A percentile compares a stretch with the other conserved stretches of the same genome.
These are phyloP conservation scores for Stylophora pistillata DNA, from an alignment of 64 coral and sea anemone species.

Conservation along the genomic window DNA sequence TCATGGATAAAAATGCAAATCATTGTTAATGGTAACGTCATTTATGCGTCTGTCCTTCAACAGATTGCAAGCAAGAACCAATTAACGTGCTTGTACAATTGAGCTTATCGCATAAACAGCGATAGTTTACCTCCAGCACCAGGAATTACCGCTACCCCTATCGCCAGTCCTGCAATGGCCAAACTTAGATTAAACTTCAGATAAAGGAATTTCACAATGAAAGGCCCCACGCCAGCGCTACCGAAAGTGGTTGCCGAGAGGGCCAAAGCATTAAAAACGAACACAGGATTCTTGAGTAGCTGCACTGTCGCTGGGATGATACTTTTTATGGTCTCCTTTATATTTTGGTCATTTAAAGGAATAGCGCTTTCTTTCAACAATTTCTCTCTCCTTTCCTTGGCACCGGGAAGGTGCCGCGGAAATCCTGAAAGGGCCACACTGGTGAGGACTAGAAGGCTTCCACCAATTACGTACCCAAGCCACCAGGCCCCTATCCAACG, in stretches of 20 bases:
- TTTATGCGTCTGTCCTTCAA: no score
- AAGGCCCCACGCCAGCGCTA: neutral
- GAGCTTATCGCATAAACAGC: no score
- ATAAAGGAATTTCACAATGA: slow-evolving; percentile 15
- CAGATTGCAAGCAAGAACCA: no score
- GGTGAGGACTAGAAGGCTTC: neutral
- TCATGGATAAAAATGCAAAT: no score
- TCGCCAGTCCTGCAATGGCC: neutral
- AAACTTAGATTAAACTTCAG: slow-evolving; percentile 31
- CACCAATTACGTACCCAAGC: slow-evolving; percentile 40
- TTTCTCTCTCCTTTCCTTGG: slow-evolving; percentile 8
- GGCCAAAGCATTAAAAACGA: slow-evolving; percentile 28
- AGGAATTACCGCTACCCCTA: neutral
- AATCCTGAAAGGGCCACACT: slow-evolving; percentile 14
- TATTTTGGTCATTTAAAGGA: neutral
- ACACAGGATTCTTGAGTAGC: slow-evolving; percentile 32
- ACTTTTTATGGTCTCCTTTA: neutral
- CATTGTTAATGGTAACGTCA: no score
- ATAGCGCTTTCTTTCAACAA: slow-evolving; percentile 10
- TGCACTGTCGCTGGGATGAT: neutral
- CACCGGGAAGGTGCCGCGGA: slow-evolving; percentile 11
- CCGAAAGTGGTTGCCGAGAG: neutral
- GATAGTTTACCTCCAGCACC: neutral
- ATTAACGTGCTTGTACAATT: no score
- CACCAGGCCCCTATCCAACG: slow-evolving; percentile 48